These are phyloP conservation scores for Eublepharis macularius DNA, from an alignment of 2,113 vertebrate genomes.

Conservation along the genomic window DNA sequence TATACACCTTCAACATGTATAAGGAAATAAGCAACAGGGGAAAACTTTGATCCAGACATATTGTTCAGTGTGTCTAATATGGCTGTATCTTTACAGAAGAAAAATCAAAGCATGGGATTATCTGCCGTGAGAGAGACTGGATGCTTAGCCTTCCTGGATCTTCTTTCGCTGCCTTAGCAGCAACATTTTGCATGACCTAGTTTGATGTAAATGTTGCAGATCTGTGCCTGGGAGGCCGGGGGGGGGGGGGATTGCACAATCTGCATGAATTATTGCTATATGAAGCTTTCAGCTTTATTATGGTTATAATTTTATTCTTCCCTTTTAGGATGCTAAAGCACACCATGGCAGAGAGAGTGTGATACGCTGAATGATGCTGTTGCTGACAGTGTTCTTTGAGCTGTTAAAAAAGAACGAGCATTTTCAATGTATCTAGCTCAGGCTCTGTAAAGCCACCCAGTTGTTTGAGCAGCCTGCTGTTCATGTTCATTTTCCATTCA, in stretches of 20 bases:
- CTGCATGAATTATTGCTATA: not conserved
- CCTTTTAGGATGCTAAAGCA: not conserved
- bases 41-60: not conserved
- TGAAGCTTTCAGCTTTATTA: not conserved
- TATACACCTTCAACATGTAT: not conserved
- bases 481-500: not conserved
- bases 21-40: not conserved
- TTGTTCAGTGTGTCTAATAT: not conserved
- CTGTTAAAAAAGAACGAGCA: constrained; percentile 7
- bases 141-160: not conserved
- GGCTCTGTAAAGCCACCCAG: not conserved
- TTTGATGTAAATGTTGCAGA: not conserved
- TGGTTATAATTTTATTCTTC: constrained; percentile 4
- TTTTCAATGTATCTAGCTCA: not conserved
- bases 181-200: not conserved
- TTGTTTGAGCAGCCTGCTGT: not conserved
- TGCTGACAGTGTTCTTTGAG: not conserved
- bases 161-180: not conserved
- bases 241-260: too few species aligned
- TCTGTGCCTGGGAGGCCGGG: not conserved
- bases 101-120: constrained; percentile 15
- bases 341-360: not conserved
- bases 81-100: not conserved
- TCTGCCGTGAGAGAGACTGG: not conserved
- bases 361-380: not conserved